phyloP scores from a whole-genome alignment of 2,113 vertebrate genomes.

The Eptesicus fuscus region DNA sequence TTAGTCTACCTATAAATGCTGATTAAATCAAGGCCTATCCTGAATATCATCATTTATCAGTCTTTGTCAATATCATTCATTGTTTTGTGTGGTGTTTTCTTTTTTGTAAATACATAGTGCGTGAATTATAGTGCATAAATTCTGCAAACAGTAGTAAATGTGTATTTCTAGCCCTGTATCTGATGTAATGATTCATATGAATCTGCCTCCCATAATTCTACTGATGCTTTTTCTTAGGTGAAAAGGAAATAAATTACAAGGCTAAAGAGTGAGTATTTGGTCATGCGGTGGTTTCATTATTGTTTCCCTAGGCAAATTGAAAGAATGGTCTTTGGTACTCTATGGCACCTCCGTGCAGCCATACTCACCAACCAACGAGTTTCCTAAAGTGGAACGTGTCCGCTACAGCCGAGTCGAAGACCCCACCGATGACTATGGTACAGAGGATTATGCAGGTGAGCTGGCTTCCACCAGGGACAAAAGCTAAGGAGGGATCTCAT shows the following conservation, averaged over 20 bases:
- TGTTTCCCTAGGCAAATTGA: constrained; percentile 91
- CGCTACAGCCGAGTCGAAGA: constrained; percentile 85
- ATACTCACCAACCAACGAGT: constrained; percentile 88
- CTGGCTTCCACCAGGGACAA: background rate
- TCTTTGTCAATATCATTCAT: no score
- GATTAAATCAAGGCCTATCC: background rate
- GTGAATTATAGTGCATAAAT: background rate
- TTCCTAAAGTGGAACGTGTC: constrained; percentile 87
- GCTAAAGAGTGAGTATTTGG: background rate
- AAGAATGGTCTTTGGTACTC: constrained; percentile 98
- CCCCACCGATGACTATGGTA: constrained; percentile 89
- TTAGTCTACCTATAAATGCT: background rate
- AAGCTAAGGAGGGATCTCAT: background rate
- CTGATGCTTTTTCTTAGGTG: background rate
- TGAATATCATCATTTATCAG: no score
- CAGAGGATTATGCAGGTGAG: constrained; percentile 94
- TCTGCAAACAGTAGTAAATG: background rate
- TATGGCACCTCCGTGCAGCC: constrained; percentile 97
- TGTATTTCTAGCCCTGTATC: background rate
- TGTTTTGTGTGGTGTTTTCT: no score
- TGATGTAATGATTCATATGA: background rate
- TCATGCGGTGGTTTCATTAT: constrained; percentile 49
- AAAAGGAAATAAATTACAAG: background rate
- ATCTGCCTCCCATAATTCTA: background rate
- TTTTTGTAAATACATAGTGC: background rate